A percentile compares a stretch with the other conserved stretches of the same genome.
Evolutionary conservation across 1,140 invertebrate species (phyloP).

Genomic region (Idris sp.): DNA sequence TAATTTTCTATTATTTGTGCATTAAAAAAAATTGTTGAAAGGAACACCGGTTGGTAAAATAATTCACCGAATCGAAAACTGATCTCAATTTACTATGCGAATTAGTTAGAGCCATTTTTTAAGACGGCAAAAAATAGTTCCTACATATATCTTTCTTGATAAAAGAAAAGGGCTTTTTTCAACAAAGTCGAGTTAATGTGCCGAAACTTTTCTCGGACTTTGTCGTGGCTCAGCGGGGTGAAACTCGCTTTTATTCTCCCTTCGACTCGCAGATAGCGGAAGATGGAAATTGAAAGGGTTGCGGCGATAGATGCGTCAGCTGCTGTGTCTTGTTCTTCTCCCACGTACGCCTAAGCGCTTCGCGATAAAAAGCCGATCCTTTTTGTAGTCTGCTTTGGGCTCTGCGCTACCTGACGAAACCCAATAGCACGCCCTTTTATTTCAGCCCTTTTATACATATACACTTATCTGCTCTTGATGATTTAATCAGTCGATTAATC

Average conservation of each 20-base stretch:
- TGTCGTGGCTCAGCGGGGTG: conserved; percentile 30
- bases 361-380: conserved; percentile 70
- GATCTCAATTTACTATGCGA: conserved; percentile 6
- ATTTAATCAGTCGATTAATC: conserved; percentile 35
- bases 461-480: conserved; percentile 43
- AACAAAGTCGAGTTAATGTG: conserved; percentile 31
- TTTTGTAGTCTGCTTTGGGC: conserved; percentile 68
- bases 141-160: background rate
- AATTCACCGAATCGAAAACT: background rate
- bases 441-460: conserved; percentile 28
- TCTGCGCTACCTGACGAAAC: conserved; percentile 56
- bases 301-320: conserved; percentile 63
- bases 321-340: conserved; percentile 62
- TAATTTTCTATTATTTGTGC: too few species aligned
- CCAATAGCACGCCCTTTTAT: conserved; percentile 43
- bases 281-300: conserved; percentile 50
- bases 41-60: too few species aligned
- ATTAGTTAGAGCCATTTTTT: background rate
- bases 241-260: conserved; percentile 32
- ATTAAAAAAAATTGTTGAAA: too few species aligned
- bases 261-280: conserved; percentile 48
- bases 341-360: conserved; percentile 72
- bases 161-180: conserved; percentile 30
- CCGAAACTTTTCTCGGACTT: conserved; percentile 19
- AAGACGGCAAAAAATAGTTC: background rate